phyloP scores from a whole-genome alignment of 2,888 invertebrate genomes.

The Pollenia amentaria region DNA sequence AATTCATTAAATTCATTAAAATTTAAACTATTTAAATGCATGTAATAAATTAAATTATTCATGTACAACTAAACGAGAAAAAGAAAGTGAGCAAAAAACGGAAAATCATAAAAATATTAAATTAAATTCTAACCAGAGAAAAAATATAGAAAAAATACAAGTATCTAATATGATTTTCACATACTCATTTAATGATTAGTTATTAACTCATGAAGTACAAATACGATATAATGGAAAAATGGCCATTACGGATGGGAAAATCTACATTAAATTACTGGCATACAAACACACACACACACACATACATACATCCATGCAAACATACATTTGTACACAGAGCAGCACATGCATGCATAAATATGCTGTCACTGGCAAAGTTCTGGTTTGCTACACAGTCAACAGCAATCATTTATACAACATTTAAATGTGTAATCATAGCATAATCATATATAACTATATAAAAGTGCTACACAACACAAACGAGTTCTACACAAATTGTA shows the following conservation, averaged over 20 bases:
- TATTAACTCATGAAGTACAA: background rate
- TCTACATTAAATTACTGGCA: background rate
- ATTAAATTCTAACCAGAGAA: background rate
- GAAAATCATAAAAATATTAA: background rate
- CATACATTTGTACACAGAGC: too few relatives aligned
- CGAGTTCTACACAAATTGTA: too few relatives aligned
- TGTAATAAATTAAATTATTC: too few relatives aligned
- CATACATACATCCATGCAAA: background rate
- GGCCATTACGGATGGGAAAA: background rate
- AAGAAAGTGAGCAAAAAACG: background rate
- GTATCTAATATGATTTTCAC: background rate
- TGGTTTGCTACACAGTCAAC: too few relatives aligned
- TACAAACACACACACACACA: background rate
- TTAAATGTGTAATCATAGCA: too few relatives aligned
- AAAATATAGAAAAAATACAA: background rate
- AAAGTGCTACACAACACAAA: too few relatives aligned
- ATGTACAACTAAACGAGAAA: background rate
- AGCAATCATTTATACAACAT: too few relatives aligned
- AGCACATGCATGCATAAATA: too few relatives aligned
- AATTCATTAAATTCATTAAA: too few relatives aligned
- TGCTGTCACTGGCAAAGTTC: too few relatives aligned
- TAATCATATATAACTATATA: too few relatives aligned
- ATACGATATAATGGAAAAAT: background rate
- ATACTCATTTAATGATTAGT: conserved; percentile 4
- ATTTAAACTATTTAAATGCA: too few relatives aligned